A percentile compares a stretch with the other conserved stretches of the same genome.
These are phyloP conservation scores for Drosophila dives DNA, from an alignment of 2,888 invertebrate genomes.

Conservation along the genomic window DNA sequence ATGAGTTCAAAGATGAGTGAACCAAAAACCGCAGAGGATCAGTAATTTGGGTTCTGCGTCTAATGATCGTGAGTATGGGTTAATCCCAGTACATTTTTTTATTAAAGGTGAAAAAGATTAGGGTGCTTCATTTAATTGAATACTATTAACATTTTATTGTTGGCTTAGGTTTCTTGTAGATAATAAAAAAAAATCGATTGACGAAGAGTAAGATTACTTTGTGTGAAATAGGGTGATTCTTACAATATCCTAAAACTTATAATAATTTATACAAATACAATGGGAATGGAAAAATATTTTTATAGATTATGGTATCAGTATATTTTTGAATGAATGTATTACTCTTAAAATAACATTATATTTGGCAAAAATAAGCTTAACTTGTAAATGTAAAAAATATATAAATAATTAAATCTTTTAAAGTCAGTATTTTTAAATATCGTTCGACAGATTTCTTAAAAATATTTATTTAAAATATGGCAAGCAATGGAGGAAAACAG, in stretches of 20 bases:
- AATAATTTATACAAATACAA: neutral
- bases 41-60: conserved; percentile 6
- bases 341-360: neutral
- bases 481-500: neutral
- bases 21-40: conserved; percentile 22
- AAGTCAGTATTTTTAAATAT: neutral
- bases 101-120: conserved; percentile 2
- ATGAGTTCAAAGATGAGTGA: conserved; percentile 16
- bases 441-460: neutral
- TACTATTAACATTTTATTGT: conserved; percentile 15
- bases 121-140: conserved; percentile 17
- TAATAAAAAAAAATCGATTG: neutral
- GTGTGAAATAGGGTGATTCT: neutral
- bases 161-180: neutral
- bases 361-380: neutral
- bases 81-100: conserved; percentile 14
- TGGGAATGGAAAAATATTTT: neutral
- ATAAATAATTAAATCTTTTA: neutral
- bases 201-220: neutral
- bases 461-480: neutral
- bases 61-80: neutral
- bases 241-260: neutral
- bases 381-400: neutral
- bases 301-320: neutral
- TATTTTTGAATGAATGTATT: neutral